A percentile compares a stretch with the other conserved stretches of the same genome.
Evolutionary conservation across 2,113 vertebrate genomes (phyloP).

Genomic region (Gadus chalcogrammus): DNA sequence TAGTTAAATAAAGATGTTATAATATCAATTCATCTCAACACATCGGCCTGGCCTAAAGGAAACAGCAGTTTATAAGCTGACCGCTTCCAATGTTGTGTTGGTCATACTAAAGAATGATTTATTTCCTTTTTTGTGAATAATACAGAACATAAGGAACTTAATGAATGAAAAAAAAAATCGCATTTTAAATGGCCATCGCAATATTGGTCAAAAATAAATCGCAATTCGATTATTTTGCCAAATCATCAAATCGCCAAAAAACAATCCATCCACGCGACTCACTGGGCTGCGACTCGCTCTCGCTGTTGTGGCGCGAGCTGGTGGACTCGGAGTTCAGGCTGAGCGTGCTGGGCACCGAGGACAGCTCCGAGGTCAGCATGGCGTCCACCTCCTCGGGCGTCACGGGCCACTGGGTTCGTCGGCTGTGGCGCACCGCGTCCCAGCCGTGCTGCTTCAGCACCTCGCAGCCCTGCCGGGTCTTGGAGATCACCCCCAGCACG

Average conservation of each 20-base stretch:
- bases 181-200: too few relatives aligned
- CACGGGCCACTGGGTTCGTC: slow-evolving; percentile 91
- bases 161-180: too few relatives aligned
- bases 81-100: too few relatives aligned
- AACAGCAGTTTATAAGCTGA: too few relatives aligned
- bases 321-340: slow-evolving; percentile 94
- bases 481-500: slow-evolving; percentile 91
- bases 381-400: slow-evolving; percentile 91
- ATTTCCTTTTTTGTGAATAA: too few relatives aligned
- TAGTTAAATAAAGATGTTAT: too few relatives aligned
- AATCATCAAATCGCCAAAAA: background rate
- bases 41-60: too few relatives aligned
- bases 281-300: slow-evolving; percentile 97
- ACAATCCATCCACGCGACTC: slow-evolving; percentile 30
- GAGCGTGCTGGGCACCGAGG: slow-evolving; percentile 73
- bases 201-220: too few relatives aligned
- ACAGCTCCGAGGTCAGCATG: slow-evolving; percentile 68
- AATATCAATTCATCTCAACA: too few relatives aligned
- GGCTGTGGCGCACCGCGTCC: slow-evolving; percentile 94
- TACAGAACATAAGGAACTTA: too few relatives aligned
- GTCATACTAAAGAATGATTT: too few relatives aligned
- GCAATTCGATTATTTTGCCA: too few relatives aligned
- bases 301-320: slow-evolving; percentile 95
- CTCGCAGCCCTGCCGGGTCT: slow-evolving; percentile 96
- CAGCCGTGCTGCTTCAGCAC: slow-evolving; percentile 90